phyloP scores from a whole-genome alignment of 2,888 invertebrate genomes.

The Lucinisca nassula region DNA sequence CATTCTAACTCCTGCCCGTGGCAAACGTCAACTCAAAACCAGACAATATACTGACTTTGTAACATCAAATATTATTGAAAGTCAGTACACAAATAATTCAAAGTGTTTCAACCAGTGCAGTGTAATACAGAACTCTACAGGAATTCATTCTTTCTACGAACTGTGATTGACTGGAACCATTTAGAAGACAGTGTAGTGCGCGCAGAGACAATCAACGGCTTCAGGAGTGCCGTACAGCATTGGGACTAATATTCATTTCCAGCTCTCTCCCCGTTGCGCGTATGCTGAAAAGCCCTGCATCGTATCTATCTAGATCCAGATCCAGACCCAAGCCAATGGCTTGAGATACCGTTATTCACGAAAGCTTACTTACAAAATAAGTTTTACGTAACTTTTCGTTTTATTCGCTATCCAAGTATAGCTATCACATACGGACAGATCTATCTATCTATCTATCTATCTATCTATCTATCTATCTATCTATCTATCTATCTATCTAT shows the following conservation, averaged over 20 bases:
- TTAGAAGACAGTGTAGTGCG: not conserved
- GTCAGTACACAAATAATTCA: not conserved
- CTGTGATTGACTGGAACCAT: not conserved
- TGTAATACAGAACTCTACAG: not conserved
- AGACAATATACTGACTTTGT: not conserved
- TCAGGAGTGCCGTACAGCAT: not conserved
- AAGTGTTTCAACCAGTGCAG: not conserved
- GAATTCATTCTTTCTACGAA: not conserved
- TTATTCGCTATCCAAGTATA: too few relatives aligned
- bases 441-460: too few relatives aligned
- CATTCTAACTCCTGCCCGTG: too few relatives aligned
- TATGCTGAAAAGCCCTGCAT: not conserved
- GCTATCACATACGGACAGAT: too few relatives aligned
- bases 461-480: not conserved
- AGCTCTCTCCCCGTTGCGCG: too few relatives aligned
- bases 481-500: not conserved
- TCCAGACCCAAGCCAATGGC: too few relatives aligned
- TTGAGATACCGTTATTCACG: too few relatives aligned
- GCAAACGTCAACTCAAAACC: too few relatives aligned
- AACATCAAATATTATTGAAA: not conserved
- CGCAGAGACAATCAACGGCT: not conserved
- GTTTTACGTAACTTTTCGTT: too few relatives aligned
- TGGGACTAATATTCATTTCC: too few relatives aligned
- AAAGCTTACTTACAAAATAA: too few relatives aligned
- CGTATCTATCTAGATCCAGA: not conserved